Evolutionary conservation across 2,888 invertebrate species (phyloP).

Genomic region (Amphimallon solstitiale): DNA sequence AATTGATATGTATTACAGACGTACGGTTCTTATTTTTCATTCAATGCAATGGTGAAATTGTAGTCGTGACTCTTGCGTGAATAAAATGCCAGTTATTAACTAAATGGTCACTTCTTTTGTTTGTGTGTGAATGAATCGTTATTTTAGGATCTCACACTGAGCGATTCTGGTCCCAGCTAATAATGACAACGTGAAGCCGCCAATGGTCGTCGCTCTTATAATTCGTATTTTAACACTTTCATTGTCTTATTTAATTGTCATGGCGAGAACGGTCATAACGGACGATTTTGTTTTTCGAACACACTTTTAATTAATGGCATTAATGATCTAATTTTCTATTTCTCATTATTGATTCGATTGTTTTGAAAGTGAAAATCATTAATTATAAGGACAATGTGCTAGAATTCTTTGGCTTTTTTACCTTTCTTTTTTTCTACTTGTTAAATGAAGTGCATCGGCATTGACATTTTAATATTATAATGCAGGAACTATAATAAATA

Average conservation of each 20-base stretch:
- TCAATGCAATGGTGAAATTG: slow-evolving; percentile 23
- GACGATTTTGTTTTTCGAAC: background rate
- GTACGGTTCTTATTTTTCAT: slow-evolving; percentile 6
- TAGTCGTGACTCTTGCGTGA: slow-evolving; percentile 31
- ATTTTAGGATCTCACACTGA: slow-evolving; percentile 47
- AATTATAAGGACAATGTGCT: too few species aligned
- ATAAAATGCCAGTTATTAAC: slow-evolving; percentile 51
- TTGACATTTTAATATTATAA: too few species aligned
- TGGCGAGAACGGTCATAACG: background rate
- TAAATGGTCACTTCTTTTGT: slow-evolving; percentile 53
- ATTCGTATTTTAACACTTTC: slow-evolving; percentile 37
- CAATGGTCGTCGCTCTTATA: slow-evolving; percentile 15
- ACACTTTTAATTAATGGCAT: background rate
- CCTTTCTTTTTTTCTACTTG: too few species aligned
- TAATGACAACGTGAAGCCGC: slow-evolving; percentile 35
- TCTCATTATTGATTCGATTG: too few species aligned
- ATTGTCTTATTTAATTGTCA: slow-evolving; percentile 40
- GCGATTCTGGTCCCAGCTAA: slow-evolving; percentile 43
- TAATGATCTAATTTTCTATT: background rate
- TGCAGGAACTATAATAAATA: too few species aligned
- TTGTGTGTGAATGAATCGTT: slow-evolving; percentile 50
- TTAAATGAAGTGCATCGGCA: too few species aligned
- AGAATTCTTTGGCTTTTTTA: too few species aligned
- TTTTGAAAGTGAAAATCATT: too few species aligned
- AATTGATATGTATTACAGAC: slow-evolving; percentile 6